phyloP scores from a whole-genome alignment of 2,888 invertebrate genomes.

The Andrena camellia region DNA sequence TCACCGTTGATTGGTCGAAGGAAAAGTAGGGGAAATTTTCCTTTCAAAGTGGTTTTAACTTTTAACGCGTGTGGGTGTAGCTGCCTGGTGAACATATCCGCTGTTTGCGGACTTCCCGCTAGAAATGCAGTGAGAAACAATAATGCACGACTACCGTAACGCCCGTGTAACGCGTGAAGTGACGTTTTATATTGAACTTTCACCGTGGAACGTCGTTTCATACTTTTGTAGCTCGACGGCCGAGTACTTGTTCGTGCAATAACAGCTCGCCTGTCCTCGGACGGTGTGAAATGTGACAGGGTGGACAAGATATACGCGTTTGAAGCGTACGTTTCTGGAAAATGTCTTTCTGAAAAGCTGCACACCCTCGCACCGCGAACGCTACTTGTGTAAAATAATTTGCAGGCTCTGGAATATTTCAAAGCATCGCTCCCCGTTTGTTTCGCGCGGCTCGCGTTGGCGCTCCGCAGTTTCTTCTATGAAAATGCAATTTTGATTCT shows the following conservation, averaged over 20 bases:
- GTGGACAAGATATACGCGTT: conserved; percentile 20
- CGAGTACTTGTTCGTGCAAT: conserved; percentile 38
- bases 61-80: background rate
- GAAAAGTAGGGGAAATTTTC: background rate
- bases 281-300: conserved; percentile 39
- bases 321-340: conserved; percentile 22
- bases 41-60: background rate
- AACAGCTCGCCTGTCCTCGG: conserved; percentile 24
- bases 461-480: background rate
- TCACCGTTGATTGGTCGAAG: background rate
- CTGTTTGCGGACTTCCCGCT: background rate
- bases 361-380: background rate
- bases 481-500: conserved; percentile 10
- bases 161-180: conserved; percentile 10
- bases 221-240: conserved; percentile 35
- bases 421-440: background rate
- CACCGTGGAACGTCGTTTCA: conserved; percentile 29
- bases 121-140: conserved; percentile 8
- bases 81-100: background rate
- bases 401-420: conserved; percentile 11
- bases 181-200: conserved; percentile 49
- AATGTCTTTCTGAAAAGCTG: conserved; percentile 24
- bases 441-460: background rate
- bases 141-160: conserved; percentile 25
- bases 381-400: conserved; percentile 20